Base-by-base conservation (phyloP, 1,140 invertebrate species). In the Meteorus sp. region DNA sequence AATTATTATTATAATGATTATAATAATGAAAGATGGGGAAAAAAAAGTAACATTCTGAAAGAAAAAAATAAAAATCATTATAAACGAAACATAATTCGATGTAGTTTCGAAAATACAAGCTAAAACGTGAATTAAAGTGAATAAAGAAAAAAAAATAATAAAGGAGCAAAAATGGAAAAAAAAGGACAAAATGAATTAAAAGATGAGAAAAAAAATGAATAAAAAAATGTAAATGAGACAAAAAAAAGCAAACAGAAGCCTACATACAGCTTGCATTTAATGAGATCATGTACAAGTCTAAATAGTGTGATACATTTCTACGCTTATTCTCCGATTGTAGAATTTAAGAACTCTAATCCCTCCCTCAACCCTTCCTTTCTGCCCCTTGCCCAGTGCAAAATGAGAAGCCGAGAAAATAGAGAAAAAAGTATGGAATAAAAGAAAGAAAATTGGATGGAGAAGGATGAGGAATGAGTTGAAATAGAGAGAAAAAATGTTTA, bases 221-320 rank as follows among this genome's bases (percentile, higher is more conserved):
- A 51, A 3, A 4, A n/a, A 4, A 19, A 33, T 35, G n/a, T 4
- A 51, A 19, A 44, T 7, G 6, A 44, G 5, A 39, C 9, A 47
- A 7, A 13, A 22, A 35, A 8, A 51, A 39, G 35, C 3, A 52
- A 35, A 52, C 33, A 22, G 7, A 17, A 44, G 37, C 37, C 37
- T 44, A 55, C 22, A 29, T 43, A 29, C 43, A 43, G 52, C 52
- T 37, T 55, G 52, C 52, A 55, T 55, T 55, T 55, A 55, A 33
- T 23, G 51, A 52, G 31, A 53, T 53, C 51, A 53, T 53, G 51
- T 53, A 55, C 52, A 55, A 55, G 52, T 55, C 52, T 55, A 43
- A 55, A 55, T 55, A 55, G 52, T 55, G 52, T 55, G 52, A 55
- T 55, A 55, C 37, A 55, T 55, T 55, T 55, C 52, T 55, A 55